phyloP scores from a whole-genome alignment of 2,888 invertebrate species.

The Drosophila subsilvestris region DNA sequence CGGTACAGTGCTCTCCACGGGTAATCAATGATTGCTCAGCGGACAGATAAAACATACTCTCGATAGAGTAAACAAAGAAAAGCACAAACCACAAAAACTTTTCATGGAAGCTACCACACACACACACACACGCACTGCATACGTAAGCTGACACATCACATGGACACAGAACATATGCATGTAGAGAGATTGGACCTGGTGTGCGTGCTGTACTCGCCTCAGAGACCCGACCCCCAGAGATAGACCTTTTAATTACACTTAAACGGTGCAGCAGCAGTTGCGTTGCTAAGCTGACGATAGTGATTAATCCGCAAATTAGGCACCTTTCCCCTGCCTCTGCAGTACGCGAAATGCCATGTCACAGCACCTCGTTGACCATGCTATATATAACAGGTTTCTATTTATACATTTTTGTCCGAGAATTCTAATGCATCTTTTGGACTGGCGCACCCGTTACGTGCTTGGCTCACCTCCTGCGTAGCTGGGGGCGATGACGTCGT shows the following conservation, averaged over 20 bases:
- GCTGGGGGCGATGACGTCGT: slow-evolving; percentile 23
- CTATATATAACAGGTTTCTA: slow-evolving; percentile 58
- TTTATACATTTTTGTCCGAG: slow-evolving; percentile 54
- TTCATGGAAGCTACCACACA: slow-evolving; percentile 41
- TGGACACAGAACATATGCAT: slow-evolving; percentile 13
- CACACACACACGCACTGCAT: slow-evolving; percentile 26
- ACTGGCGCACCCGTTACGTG: slow-evolving; percentile 51
- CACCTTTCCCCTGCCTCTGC: slow-evolving; percentile 10
- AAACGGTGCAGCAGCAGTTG: slow-evolving; percentile 12
- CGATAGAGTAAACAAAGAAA: slow-evolving; percentile 71
- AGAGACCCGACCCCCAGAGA: neutral
- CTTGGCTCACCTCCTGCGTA: slow-evolving; percentile 1
- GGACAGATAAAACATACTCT: slow-evolving; percentile 31
- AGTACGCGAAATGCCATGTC: neutral
- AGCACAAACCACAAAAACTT: slow-evolving; percentile 39
- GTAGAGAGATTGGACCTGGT: slow-evolving; percentile 11
- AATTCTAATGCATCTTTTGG: slow-evolving; percentile 32
- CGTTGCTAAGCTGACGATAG: neutral
- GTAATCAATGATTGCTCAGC: slow-evolving; percentile 24
- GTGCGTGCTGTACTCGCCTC: slow-evolving; percentile 4
- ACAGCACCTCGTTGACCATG: neutral
- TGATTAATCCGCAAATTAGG: slow-evolving; percentile 28
- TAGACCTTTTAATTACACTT: slow-evolving; percentile 17
- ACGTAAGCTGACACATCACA: slow-evolving; percentile 36
- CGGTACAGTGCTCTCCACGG: neutral